Percentiles rank a stretch among this genome's conserved stretches.
Conservation (phyloP, 1,140 invertebrate genomes). For the Lithobius niger region DNA sequence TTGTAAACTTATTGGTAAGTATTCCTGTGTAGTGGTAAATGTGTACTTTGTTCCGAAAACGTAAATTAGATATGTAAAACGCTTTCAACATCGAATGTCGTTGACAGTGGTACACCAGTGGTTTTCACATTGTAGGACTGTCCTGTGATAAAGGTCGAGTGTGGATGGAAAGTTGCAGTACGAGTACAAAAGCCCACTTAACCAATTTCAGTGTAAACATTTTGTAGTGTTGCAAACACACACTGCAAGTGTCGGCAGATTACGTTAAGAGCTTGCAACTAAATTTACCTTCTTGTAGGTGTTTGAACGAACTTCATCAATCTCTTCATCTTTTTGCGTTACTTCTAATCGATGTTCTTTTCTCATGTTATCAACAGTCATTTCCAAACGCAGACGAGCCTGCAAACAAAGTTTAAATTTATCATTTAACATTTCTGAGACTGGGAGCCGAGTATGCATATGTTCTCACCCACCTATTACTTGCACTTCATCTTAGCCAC, state of each 20-base stretch:
- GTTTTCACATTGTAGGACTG: neutral
- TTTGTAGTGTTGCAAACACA: neutral
- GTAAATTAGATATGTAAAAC: too few relatives aligned
- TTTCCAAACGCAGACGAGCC: slow-evolving; percentile 77
- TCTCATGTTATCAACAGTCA: slow-evolving; percentile 78
- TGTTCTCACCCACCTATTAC: too few relatives aligned
- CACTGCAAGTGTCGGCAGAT: neutral
- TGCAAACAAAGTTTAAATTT: slow-evolving; percentile 17
- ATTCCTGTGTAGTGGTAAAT: too few relatives aligned
- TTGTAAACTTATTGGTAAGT: too few relatives aligned
- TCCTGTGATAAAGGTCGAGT: neutral
- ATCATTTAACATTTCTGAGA: too few relatives aligned
- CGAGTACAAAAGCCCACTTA: neutral
- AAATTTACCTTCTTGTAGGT: slow-evolving; percentile 68
- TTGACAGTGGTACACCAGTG: neutral
- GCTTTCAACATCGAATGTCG: too few relatives aligned
- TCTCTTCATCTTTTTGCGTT: slow-evolving; percentile 76
- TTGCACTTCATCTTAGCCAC: too few relatives aligned
- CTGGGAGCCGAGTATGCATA: too few relatives aligned
- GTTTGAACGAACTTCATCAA: slow-evolving; percentile 75
- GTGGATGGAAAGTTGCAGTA: neutral
- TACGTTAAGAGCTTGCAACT: too few relatives aligned
- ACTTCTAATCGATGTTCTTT: slow-evolving; percentile 77
- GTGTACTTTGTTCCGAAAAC: too few relatives aligned
- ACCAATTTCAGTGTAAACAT: neutral